A percentile compares a stretch with the other conserved stretches of the same genome.
Conservation (phyloP, 1,140 invertebrate genomes). For the Lanistes nyassanus region DNA sequence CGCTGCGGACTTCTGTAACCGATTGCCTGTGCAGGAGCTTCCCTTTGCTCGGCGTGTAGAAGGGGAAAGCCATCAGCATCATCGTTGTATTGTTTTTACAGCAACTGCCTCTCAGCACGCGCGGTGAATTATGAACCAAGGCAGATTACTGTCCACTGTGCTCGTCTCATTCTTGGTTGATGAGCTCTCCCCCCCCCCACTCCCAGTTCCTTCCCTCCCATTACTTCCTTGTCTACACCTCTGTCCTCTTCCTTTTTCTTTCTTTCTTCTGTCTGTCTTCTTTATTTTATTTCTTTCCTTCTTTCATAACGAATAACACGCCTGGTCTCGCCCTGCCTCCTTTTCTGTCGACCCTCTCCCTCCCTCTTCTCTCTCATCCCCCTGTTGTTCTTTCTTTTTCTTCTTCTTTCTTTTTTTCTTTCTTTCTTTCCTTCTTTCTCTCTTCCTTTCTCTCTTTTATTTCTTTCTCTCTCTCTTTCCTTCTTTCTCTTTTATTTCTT, state of each 20-base stretch:
- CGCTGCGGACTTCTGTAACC: no score
- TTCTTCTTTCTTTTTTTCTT: not conserved
- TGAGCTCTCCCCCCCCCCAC: not conserved
- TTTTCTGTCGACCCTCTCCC: not conserved
- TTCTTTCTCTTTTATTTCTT: not conserved
- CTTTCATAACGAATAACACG: not conserved
- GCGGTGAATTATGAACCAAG: no score
- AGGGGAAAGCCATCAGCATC: no score
- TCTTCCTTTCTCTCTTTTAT: not conserved
- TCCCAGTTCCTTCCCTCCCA: not conserved
- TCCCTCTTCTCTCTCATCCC: not conserved
- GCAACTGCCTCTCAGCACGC: no score
- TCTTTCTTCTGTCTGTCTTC: not conserved
- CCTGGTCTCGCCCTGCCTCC: conserved; percentile 5
- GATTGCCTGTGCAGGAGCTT: no score
- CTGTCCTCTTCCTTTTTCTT: not conserved
- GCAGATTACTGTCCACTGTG: no score
- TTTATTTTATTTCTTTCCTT: not conserved
- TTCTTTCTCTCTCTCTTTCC: not conserved
- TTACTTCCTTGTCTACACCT: not conserved
- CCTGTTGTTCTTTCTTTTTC: not conserved
- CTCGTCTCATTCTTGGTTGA: no score
- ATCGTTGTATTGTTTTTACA: no score
- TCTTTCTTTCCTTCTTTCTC: not conserved
- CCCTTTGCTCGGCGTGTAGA: no score